Evolutionary conservation across 2,888 invertebrate genomes (phyloP), one percentile per base, ranked within the genome.

Genomic region (Oasisia sp.): DNA sequence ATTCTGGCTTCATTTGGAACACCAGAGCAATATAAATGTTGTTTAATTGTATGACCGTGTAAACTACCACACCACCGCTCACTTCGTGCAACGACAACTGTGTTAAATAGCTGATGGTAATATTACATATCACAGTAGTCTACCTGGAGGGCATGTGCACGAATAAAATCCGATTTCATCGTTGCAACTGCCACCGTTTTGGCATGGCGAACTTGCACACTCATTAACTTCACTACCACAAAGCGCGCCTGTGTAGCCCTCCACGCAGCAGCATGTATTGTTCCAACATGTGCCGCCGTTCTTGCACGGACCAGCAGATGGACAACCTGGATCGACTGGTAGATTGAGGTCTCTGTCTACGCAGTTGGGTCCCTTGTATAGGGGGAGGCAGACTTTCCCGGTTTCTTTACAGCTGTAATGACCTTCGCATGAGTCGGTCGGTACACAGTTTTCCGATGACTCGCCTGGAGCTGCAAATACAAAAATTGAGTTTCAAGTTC

Each of bases 221-320:
- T 74, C 74, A 7, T 27, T 19, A 19, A 74, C 14, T 1, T 0
- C 27, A 74, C 2, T 27, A 27, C 27, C 74, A 27, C 74, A 74
- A 74, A 74, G 27, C 74, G 19, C 74, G 19, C 74, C 74, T 74
- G 14, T 27, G 58, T 58, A 58, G 8, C 58, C 58, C 27, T 19
- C 19, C 58, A 58, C 58, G 32, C 91, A 91, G 4, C 91, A 91
- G 27, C 91, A 91, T 32, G 1, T 8, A 0, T 91, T 9, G 50
- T 91, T 91, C 32, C 38, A 91, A 45, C 91, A 91, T 12, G 38
- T 38, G 27, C 91, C 91, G 4, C 45, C 44, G 91, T 91, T 91
- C 38, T 11, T 38, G n/a, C 38, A 38, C 12, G 44, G 45, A 32
- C 44, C 32, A 12, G 3, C 19, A 27, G 38, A 19, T 50, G 91